Percentiles rank a stretch among this genome's conserved stretches.
Evolutionary conservation across 2,888 invertebrate species (phyloP).

Genomic region (Acleris emargana): DNA sequence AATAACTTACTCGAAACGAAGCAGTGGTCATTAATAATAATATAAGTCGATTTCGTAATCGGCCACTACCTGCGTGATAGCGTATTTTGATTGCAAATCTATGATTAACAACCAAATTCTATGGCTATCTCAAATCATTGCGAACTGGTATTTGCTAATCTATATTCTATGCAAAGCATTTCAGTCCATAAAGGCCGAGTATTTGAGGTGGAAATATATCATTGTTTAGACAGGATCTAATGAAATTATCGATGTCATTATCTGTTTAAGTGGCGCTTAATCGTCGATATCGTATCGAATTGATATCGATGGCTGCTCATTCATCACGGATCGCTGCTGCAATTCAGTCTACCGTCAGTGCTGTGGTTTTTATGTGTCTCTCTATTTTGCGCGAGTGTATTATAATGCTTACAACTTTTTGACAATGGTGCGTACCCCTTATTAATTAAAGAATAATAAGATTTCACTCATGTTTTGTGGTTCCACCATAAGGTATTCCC

Average conservation of each 20-base stretch:
- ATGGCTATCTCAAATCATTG: constrained; percentile 25
- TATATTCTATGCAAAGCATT: constrained; percentile 7
- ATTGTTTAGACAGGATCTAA: constrained; percentile 50
- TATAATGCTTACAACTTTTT: constrained; percentile 28
- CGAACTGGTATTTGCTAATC: constrained; percentile 19
- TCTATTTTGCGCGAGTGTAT: constrained; percentile 14
- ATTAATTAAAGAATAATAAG: background rate
- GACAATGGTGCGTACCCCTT: constrained; percentile 31
- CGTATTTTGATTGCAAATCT: constrained; percentile 29
- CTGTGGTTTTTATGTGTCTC: constrained; percentile 9
- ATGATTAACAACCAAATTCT: constrained; percentile 22
- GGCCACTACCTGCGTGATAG: constrained; percentile 18
- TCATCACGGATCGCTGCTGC: constrained; percentile 20
- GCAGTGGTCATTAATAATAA: constrained; percentile 11
- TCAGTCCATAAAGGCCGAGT: constrained; percentile 17
- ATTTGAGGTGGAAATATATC: constrained; percentile 47
- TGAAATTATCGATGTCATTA: constrained; percentile 60
- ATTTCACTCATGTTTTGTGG: background rate
- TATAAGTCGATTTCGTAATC: constrained; percentile 16
- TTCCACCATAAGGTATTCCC: constrained; percentile 6
- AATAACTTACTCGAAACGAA: background rate
- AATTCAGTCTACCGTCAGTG: constrained; percentile 21
- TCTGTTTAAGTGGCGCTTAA: constrained; percentile 66
- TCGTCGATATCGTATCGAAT: constrained; percentile 23
- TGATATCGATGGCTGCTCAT: constrained; percentile 27